Base-by-base conservation (phyloP, 1,140 invertebrate genomes). In the Oncopeltus fasciatus region DNA sequence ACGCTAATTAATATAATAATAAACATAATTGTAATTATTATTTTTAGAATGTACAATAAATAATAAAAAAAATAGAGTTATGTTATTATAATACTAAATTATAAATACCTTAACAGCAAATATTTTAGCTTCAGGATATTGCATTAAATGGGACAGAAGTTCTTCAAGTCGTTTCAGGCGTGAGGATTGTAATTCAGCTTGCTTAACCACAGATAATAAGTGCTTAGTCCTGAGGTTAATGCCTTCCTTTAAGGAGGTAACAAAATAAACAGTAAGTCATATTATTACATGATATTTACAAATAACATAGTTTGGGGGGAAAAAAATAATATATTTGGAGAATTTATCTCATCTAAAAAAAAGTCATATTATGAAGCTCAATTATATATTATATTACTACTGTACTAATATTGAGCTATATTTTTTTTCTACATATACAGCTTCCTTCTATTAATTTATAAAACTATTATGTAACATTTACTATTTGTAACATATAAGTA, bases 191-290 rank as follows among this genome's bases (percentile, higher is more conserved):
- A 77, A 81, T 66, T 80, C 77, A 0, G 85, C 82, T 24, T 74
- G 73, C 24, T 73, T 72, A 31, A 89, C 75, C 18, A 80, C 80
- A 14, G 77, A 77, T 61, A 88, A 78, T 33, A 89, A 75, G 66
- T 84, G 81, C 59, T 75, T 77, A 5, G 85, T 88, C 66, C 84
- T 77, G 1, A 81, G 80, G 53, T 78, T 72, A 61, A 86, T 80
- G 43, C 56, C 29, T 51, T 38, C 57, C 62, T 63, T 49, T 31
- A 18, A 56, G 26, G 26, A 27, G 12, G 24, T 56, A 38, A 38
- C 31, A 38, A 14, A 8, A 8, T 38, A 14, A 38, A 38, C 31
- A 38, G 31, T 38, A n/a, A n/a, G n/a, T n/a, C 31, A 8, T 38
- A 38, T 38, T 8, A 8, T 38, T 8, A 38, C 5, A 5, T 14